phyloP scores from a whole-genome alignment of 2,797 vertebrate genomes.

The Enteromius treurensis region DNA sequence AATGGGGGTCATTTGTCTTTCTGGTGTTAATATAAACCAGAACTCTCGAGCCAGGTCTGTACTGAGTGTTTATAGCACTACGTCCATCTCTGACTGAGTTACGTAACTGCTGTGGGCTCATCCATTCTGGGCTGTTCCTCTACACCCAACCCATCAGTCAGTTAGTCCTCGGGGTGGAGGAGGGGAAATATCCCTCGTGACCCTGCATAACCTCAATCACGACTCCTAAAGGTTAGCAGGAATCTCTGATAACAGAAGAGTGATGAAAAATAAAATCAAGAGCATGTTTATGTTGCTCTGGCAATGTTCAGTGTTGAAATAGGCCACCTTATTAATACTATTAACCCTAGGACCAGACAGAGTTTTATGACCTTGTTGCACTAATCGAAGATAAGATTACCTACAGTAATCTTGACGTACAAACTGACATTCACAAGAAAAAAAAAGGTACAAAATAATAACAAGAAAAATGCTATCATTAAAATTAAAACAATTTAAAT shows the following conservation, averaged over 20 bases:
- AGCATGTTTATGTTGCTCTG: not conserved
- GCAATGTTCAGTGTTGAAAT: not conserved
- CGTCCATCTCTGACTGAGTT: constrained; percentile 46
- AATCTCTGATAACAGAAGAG: not conserved
- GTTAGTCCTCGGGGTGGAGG: not conserved
- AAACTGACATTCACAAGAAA: constrained; percentile 3
- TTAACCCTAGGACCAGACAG: constrained; percentile 44
- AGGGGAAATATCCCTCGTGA: not conserved
- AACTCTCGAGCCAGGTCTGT: not conserved
- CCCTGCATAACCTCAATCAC: not conserved
- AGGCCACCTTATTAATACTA: constrained; percentile 34
- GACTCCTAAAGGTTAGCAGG: not conserved
- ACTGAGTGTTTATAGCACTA: constrained; percentile 19
- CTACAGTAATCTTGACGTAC: constrained; percentile 21
- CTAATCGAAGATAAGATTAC: constrained; percentile 45
- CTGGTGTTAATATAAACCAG: constrained; percentile 13
- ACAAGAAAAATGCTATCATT: not conserved
- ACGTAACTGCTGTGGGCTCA: constrained; percentile 37
- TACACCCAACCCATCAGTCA: constrained; percentile 44
- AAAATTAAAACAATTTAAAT: not conserved
- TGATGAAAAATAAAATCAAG: not conserved
- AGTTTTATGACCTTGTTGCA: constrained; percentile 42
- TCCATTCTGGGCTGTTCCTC: constrained; percentile 13
- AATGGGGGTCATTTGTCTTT: constrained; percentile 26
- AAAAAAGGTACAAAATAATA: not conserved